Conservation (phyloP, 2,797 vertebrate species). For the Molossus molossus region DNA sequence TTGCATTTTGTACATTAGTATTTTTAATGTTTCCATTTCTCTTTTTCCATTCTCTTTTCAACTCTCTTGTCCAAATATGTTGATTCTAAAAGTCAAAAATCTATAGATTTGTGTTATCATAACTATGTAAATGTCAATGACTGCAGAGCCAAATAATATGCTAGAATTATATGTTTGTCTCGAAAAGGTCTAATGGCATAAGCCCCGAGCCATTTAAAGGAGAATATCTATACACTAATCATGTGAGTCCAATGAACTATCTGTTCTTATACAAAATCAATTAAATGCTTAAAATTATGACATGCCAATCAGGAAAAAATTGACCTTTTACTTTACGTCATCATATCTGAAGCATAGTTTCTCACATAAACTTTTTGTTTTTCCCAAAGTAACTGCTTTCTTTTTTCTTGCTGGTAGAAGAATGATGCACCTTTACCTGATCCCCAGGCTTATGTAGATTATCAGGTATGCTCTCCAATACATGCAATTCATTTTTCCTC, state of each 20-base stretch:
- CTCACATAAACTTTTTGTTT: background rate
- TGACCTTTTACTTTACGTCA: slow-evolving; percentile 21
- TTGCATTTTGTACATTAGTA: background rate
- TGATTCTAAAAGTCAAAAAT: slow-evolving; percentile 10
- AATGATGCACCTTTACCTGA: background rate
- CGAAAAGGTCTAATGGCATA: background rate
- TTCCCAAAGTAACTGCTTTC: background rate
- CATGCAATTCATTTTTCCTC: background rate
- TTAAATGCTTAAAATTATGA: background rate
- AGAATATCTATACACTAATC: background rate
- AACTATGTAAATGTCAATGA: background rate
- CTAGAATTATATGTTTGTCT: background rate
- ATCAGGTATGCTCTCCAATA: background rate
- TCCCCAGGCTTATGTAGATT: background rate
- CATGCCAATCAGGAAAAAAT: background rate
- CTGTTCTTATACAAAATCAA: background rate
- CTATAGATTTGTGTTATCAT: background rate
- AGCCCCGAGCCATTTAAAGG: background rate
- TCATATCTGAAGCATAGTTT: slow-evolving; percentile 8
- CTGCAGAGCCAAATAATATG: background rate
- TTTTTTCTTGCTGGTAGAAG: slow-evolving; percentile 1
- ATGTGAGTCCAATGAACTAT: background rate
- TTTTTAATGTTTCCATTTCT: slow-evolving; percentile 39
- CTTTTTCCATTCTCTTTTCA: slow-evolving; percentile 10
- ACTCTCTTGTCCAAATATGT: background rate